Evolutionary conservation across 1,140 invertebrate genomes (phyloP).

Genomic region (Penaeus chinensis): DNA sequence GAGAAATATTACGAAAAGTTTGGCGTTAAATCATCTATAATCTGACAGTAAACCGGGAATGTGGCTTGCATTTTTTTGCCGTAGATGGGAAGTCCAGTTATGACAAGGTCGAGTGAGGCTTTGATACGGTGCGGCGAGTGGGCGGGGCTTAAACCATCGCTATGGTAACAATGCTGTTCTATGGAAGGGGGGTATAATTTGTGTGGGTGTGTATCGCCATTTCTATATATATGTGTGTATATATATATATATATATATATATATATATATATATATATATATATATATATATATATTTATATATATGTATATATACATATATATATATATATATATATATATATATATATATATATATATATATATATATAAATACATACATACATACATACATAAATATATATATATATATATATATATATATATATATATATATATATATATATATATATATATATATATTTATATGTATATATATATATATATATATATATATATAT

Average conservation of each 20-base stretch:
- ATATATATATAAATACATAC: constrained; percentile 7
- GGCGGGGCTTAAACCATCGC: too few species aligned
- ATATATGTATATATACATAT: constrained; percentile 21
- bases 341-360: constrained; percentile 16
- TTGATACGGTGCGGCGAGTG: too few species aligned
- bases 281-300: neutral
- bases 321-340: neutral
- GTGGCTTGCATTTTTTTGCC: too few species aligned
- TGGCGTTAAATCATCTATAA: too few species aligned
- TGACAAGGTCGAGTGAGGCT: too few species aligned
- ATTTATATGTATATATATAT: constrained; percentile 15
- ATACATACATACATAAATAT: constrained; percentile 22
- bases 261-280: neutral
- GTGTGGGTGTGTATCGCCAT: neutral
- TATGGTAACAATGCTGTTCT: too few species aligned
- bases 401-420: neutral
- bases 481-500: constrained; percentile 11
- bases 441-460: neutral
- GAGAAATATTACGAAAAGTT: too few species aligned
- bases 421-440: constrained; percentile 15
- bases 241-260: constrained; percentile 6
- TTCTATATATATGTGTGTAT: neutral
- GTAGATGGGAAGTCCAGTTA: too few species aligned
- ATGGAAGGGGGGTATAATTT: too few species aligned
- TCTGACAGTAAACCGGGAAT: too few species aligned